These are phyloP conservation scores for Cylindroiulus punctatus DNA, from an alignment of 2,888 invertebrate genomes.

Conservation along the genomic window DNA sequence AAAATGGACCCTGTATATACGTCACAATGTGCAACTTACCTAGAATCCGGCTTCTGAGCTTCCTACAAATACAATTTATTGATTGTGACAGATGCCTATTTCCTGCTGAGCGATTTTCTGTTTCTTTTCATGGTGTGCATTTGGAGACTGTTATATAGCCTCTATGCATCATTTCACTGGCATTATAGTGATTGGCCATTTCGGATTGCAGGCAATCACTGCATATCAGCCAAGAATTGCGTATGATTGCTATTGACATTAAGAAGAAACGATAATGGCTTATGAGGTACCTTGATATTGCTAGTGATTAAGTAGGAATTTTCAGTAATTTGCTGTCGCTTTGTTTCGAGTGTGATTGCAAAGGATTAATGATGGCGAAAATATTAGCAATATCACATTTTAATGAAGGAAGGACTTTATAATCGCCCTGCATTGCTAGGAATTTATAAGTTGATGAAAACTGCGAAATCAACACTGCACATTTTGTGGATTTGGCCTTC, in stretches of 20 bases:
- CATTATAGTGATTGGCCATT: constrained; percentile 3
- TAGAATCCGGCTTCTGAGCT: neutral
- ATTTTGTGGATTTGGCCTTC: too few species aligned
- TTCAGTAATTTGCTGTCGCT: neutral
- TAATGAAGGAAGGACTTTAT: too few species aligned
- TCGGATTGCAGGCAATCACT: neutral
- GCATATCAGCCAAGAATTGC: neutral
- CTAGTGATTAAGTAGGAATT: neutral
- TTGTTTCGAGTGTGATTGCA: neutral
- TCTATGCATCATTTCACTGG: neutral
- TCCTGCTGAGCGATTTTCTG: constrained; percentile 8
- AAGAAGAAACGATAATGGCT: neutral
- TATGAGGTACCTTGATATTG: neutral
- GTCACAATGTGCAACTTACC: neutral
- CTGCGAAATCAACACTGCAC: too few species aligned
- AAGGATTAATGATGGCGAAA: too few species aligned
- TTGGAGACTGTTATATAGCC: neutral
- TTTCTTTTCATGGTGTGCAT: constrained; percentile 31
- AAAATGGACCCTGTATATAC: neutral
- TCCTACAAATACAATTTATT: neutral
- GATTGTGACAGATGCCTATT: neutral
- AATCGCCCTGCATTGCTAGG: too few species aligned
- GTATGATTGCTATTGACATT: neutral
- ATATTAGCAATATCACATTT: too few species aligned
- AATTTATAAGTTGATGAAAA: too few species aligned